Evolutionary conservation across 2,797 vertebrate species (phyloP), one percentile per base, ranked within the genome.

Genomic region (Hephaestus fuliginosus): DNA sequence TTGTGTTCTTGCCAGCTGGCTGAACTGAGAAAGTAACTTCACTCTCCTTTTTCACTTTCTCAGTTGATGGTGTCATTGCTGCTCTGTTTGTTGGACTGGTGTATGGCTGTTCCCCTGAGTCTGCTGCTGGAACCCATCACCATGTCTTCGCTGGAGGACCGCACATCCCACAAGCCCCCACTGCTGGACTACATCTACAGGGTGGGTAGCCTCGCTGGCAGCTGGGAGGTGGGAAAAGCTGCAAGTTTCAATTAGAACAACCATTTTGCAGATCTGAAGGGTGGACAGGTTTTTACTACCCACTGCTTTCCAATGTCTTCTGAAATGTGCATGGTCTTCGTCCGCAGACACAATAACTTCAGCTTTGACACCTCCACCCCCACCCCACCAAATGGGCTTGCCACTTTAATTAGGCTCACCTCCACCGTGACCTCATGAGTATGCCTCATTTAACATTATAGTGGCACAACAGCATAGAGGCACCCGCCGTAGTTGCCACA

Each of bases 51-150:
- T 51, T 74, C 33, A 14, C 52, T 15, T 86, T 87, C 85, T 60
- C 87, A 99, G 98, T 96, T 99, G 86, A 96, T 99, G 89, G 97
- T 99, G 80, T 99, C 98, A 0, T 91, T 99, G 86, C 95, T 99
- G 41, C 97, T 99, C 57, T 99, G 98, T 87, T 91, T 99, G 81
- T 91, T 99, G 97, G 98, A 99, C 89, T 99, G 98, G 98, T 99
- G 98, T 90, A 99, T 99, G 97, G 96, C 97, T 0, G 92, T 99
- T 69, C 98, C 98, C 0, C 76, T 98, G 89, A 96, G 91, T 75
- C 90, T 96, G 81, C 94, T 99, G 28, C 94, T 99, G 88, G 97
- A 98, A 84, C 97, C 97, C 0, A 95, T 97, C 84, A 96, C 96
- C 86, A 96, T 96, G 48, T 95, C 93, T 1, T 92, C 93, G 41